phyloP scores from a whole-genome alignment of 2,113 vertebrate species.

The Alethe diademata region DNA sequence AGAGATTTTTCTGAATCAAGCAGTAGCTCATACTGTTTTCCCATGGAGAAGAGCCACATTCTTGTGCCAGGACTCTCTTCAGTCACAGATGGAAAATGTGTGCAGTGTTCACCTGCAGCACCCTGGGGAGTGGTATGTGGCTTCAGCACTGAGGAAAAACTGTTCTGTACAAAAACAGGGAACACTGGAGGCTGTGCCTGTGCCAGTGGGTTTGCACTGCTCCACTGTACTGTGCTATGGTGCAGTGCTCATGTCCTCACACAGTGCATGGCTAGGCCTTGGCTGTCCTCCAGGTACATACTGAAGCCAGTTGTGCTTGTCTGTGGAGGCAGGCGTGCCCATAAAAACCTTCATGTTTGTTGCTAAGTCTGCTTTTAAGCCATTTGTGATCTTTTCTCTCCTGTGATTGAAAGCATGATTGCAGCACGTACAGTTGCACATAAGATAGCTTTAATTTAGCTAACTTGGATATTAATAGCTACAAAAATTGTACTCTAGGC shows the following conservation, averaged over 20 bases:
- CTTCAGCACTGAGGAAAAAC: not conserved
- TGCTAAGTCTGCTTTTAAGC: not conserved
- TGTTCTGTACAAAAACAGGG: not conserved
- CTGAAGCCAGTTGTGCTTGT: not conserved
- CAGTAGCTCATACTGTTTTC: not conserved
- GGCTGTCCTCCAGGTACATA: not conserved
- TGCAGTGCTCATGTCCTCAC: accelerated
- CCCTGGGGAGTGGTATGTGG: not conserved
- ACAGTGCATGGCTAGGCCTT: not conserved
- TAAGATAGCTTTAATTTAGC: not conserved
- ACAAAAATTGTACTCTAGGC: not conserved
- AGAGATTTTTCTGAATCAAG: not conserved
- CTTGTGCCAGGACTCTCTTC: not conserved
- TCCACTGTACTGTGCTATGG: accelerated
- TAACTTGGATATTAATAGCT: not conserved
- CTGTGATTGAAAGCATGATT: not conserved
- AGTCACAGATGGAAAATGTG: not conserved
- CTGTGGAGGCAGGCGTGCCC: accelerated
- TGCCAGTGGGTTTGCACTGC: not conserved
- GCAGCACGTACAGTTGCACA: not conserved
- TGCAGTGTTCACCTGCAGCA: not conserved
- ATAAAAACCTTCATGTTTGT: not conserved
- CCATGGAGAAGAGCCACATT: accelerated
- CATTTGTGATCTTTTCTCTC: not conserved
- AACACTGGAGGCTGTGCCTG: not conserved